phyloP scores from a whole-genome alignment of 2,113 vertebrate genomes.

The Zapus hudsonius region DNA sequence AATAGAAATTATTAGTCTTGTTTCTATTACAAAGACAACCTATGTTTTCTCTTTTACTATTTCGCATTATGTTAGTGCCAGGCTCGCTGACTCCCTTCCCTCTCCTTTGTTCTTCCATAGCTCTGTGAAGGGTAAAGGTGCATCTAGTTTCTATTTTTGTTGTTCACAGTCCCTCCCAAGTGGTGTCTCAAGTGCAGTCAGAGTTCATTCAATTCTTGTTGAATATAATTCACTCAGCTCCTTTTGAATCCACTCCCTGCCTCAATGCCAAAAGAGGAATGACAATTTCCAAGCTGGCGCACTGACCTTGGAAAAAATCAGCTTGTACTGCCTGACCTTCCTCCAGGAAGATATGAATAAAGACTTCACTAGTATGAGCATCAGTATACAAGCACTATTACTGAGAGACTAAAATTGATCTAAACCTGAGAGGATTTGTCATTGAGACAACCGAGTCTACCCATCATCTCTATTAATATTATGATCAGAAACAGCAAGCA shows the following conservation, averaged over 20 bases:
- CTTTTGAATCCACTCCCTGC: background rate
- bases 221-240: conserved; percentile 19
- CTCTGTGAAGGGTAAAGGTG: background rate
- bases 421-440: background rate
- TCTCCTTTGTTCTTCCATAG: background rate
- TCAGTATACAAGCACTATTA: background rate
- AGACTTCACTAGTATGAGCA: background rate
- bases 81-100: background rate
- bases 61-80: background rate
- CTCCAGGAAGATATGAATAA: conserved; percentile 30
- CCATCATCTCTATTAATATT: background rate
- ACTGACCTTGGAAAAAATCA: background rate
- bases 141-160: background rate
- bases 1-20: background rate
- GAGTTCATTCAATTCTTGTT: conserved; percentile 44
- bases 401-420: background rate
- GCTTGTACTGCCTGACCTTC: background rate
- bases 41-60: background rate
- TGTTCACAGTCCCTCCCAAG: background rate
- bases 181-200: background rate
- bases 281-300: background rate
- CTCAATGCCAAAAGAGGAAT: background rate
- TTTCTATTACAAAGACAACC: background rate
- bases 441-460: background rate
- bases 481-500: background rate